phyloP scores from a whole-genome alignment of 2,888 invertebrate species.

The Acrobasis consociella region DNA sequence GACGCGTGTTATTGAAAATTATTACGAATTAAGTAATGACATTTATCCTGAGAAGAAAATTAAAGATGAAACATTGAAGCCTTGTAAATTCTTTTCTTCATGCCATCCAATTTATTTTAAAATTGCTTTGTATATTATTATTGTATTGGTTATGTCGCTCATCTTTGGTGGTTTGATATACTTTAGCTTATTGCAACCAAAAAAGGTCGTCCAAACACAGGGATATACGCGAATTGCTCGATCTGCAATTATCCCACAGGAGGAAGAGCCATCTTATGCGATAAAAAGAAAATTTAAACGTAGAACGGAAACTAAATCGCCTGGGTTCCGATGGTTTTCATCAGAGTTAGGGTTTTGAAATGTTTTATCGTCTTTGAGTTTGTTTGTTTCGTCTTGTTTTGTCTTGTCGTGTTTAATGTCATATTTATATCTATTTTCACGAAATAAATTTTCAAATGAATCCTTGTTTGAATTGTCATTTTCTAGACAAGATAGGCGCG shows the following conservation, averaged over 20 bases:
- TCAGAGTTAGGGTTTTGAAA: constrained; percentile 16
- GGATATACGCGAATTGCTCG: not conserved
- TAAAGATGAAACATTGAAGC: not conserved
- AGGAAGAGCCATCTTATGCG: too few species aligned
- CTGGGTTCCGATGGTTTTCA: constrained; percentile 4
- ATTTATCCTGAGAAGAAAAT: not conserved
- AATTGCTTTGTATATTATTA: not conserved
- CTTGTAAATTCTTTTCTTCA: not conserved
- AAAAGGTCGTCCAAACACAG: not conserved
- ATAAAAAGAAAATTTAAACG: not conserved
- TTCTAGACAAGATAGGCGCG: too few species aligned
- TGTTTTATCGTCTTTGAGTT: not conserved
- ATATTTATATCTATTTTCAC: too few species aligned
- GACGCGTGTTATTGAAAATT: not conserved
- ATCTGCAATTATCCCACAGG: not conserved
- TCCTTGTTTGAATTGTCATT: too few species aligned
- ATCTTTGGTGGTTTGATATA: not conserved
- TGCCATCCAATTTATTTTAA: not conserved
- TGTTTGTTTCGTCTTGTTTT: not conserved
- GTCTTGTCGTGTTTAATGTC: too few species aligned
- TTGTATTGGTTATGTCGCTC: not conserved
- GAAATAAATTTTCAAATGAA: too few species aligned
- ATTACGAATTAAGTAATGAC: not conserved
- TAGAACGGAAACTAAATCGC: not conserved
- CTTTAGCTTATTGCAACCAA: not conserved